Conservation (phyloP, 2,888 invertebrate genomes). For the Arrhopalites spinosus region DNA sequence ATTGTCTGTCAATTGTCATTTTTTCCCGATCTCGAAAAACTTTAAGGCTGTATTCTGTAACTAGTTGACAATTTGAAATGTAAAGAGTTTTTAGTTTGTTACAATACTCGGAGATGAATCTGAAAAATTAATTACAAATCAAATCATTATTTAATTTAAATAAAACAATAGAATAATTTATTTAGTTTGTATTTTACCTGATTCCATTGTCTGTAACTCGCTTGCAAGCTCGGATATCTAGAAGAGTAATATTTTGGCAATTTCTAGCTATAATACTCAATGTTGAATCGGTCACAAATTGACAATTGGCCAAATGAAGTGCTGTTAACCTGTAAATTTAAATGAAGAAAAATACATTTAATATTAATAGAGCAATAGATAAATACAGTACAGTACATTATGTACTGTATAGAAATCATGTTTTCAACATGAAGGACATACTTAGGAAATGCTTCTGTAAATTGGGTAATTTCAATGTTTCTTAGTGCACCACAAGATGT, state of each 20-base stretch:
- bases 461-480: conserved; percentile 58
- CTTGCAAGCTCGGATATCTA: conserved; percentile 69
- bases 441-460: conserved; percentile 46
- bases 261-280: conserved; percentile 66
- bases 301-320: conserved; percentile 68
- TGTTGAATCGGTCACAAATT: conserved; percentile 67
- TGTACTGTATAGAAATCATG: background rate
- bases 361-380: background rate
- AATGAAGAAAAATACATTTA: background rate
- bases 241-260: conserved; percentile 64
- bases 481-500: conserved; percentile 60
- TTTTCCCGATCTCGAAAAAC: conserved; percentile 26
- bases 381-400: background rate
- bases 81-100: conserved; percentile 35
- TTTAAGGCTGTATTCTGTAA: conserved; percentile 45
- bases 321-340: conserved; percentile 50
- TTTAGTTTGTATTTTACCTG: conserved; percentile 60
- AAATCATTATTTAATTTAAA: background rate
- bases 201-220: conserved; percentile 70
- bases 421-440: background rate
- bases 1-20: conserved; percentile 44
- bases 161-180: background rate
- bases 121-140: conserved; percentile 28
- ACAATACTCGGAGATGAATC: conserved; percentile 47
- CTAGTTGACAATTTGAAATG: conserved; percentile 39